Evolutionary conservation across 2,113 vertebrate genomes (phyloP).

Genomic region (Misgurnus mizolepis): DNA sequence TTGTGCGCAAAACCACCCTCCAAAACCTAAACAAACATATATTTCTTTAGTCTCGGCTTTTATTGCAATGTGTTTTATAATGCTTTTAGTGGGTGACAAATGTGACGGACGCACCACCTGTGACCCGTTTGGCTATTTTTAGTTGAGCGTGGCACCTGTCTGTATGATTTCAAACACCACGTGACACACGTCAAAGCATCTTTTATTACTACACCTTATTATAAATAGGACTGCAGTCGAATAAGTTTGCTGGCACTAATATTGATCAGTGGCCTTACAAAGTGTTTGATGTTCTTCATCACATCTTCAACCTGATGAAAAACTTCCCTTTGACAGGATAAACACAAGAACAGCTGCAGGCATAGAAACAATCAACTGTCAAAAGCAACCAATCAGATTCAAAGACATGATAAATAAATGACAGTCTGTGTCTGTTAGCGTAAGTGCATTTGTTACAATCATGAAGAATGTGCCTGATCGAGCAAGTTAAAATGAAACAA

Average conservation of each 20-base stretch:
- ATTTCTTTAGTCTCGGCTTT: background rate
- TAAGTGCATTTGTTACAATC: background rate
- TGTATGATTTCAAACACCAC: background rate
- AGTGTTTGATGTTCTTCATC: background rate
- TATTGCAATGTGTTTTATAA: background rate
- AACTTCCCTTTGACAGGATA: constrained; percentile 3
- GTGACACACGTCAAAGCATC: background rate
- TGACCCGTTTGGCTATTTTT: constrained; percentile 6
- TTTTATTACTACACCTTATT: background rate
- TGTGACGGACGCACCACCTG: background rate
- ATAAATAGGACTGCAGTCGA: background rate
- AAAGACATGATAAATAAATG: background rate
- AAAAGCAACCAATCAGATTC: background rate
- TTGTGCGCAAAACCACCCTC: too few species aligned
- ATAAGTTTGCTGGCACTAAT: too few species aligned
- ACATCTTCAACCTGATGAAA: constrained; percentile 5
- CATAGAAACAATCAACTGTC: constrained; percentile 16
- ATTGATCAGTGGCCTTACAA: background rate
- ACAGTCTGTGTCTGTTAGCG: background rate
- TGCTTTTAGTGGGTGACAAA: background rate
- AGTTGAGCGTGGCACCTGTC: constrained; percentile 7
- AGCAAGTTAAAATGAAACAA: background rate
- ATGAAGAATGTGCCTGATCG: background rate
- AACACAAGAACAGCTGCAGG: constrained; percentile 23
- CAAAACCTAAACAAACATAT: too few species aligned